Evolutionary conservation across 2,797 vertebrate genomes (phyloP).

Genomic region (Sphenodon punctatus): DNA sequence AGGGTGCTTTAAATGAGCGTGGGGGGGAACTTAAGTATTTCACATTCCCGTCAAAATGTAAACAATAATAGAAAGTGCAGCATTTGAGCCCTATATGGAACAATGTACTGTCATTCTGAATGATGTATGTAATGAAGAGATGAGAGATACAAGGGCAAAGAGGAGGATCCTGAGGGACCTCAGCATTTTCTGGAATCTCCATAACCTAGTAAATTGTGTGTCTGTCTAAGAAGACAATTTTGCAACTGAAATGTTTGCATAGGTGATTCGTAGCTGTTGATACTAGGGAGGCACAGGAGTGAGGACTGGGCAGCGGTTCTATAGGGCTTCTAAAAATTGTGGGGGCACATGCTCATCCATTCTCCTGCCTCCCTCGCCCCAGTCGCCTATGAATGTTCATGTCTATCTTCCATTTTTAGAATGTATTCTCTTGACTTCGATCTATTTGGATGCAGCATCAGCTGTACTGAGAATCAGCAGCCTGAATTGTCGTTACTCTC

Average conservation of each 20-base stretch:
- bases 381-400: too few relatives aligned
- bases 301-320: too few relatives aligned
- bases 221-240: too few relatives aligned
- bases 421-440: not conserved
- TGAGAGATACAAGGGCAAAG: not conserved
- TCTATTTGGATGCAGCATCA: not conserved
- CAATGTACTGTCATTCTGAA: not conserved
- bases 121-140: rapidly evolving
- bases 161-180: not conserved
- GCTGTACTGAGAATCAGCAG: not conserved
- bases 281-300: too few relatives aligned
- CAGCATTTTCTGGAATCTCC: not conserved
- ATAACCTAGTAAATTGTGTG: not conserved
- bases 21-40: not conserved
- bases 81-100: rapidly evolving
- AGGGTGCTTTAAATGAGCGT: not conserved
- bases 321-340: too few relatives aligned
- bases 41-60: rapidly evolving
- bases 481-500: not conserved
- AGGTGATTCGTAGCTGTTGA: too few relatives aligned
- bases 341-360: too few relatives aligned
- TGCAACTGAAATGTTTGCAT: too few relatives aligned
- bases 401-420: too few relatives aligned
- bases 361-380: too few relatives aligned
- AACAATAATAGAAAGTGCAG: not conserved